These are phyloP conservation scores for Drosophila melanica DNA, from an alignment of 1,140 invertebrate species.

Conservation along the genomic window DNA sequence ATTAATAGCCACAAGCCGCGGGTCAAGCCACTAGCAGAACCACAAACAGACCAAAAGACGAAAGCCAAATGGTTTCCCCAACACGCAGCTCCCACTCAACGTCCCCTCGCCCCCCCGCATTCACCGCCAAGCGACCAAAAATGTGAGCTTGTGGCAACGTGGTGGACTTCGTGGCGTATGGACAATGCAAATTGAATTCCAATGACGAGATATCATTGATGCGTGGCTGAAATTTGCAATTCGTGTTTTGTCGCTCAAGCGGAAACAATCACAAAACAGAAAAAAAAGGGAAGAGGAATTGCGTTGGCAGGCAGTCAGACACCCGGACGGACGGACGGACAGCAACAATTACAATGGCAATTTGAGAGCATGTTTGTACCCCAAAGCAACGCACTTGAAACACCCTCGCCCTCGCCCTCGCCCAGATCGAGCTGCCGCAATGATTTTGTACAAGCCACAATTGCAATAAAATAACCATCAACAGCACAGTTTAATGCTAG, in stretches of 20 bases:
- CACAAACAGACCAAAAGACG: slow-evolving; percentile 72
- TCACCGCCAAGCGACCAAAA: too few species aligned
- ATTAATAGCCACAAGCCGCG: slow-evolving; percentile 63
- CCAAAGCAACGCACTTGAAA: slow-evolving; percentile 18
- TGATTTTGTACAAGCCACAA: background rate
- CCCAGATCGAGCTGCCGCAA: background rate
- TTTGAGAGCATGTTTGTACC: slow-evolving; percentile 24
- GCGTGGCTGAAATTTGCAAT: slow-evolving; percentile 79
- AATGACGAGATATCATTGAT: slow-evolving; percentile 78
- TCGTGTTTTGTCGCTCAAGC: slow-evolving; percentile 73
- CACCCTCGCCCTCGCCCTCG: background rate
- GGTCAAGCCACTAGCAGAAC: slow-evolving; percentile 40
- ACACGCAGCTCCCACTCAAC: background rate
- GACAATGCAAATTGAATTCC: slow-evolving; percentile 80
- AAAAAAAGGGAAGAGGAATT: slow-evolving; percentile 36
- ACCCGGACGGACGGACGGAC: background rate
- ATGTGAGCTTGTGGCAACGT: slow-evolving; percentile 48
- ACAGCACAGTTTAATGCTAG: background rate
- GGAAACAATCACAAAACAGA: slow-evolving; percentile 67
- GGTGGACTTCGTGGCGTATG: slow-evolving; percentile 37
- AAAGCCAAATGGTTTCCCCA: slow-evolving; percentile 49
- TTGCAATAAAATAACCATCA: slow-evolving; percentile 6
- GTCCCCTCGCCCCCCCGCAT: background rate
- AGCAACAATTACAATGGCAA: slow-evolving; percentile 40
- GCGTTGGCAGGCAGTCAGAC: slow-evolving; percentile 21